Evolutionary conservation across 2,888 invertebrate species (phyloP).

Genomic region (Octonoba sinensis): DNA sequence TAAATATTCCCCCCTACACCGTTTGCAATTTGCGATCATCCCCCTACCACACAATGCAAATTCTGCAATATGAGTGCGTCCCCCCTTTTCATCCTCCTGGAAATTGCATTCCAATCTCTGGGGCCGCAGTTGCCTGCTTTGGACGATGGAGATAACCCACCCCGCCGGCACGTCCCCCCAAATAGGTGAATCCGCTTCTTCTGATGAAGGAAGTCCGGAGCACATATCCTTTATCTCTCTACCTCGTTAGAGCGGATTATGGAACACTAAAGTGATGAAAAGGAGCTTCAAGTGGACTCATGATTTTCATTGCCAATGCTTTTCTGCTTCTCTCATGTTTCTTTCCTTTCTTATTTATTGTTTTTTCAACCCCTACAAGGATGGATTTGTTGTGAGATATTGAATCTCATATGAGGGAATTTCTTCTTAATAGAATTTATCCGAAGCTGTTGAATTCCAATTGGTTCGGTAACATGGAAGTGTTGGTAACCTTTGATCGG

Average conservation of each 20-base stretch:
- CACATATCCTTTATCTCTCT: slow-evolving; percentile 39
- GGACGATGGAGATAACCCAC: slow-evolving; percentile 23
- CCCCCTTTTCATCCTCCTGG: slow-evolving; percentile 5
- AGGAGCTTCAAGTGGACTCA: slow-evolving; percentile 52
- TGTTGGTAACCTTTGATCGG: too few species aligned
- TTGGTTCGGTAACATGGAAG: too few species aligned
- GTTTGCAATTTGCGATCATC: too few species aligned
- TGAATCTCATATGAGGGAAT: too few species aligned
- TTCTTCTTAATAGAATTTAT: too few species aligned
- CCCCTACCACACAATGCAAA: too few species aligned
- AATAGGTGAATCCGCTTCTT: slow-evolving; percentile 48
- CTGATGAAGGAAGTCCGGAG: slow-evolving; percentile 29
- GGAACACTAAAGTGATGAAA: slow-evolving; percentile 59
- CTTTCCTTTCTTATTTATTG: slow-evolving; percentile 6
- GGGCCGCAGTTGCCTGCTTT: slow-evolving; percentile 11
- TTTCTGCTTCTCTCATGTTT: background rate
- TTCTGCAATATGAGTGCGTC: background rate
- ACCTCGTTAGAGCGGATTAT: slow-evolving; percentile 56
- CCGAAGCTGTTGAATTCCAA: too few species aligned
- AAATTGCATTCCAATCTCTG: slow-evolving; percentile 42
- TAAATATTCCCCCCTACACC: too few species aligned
- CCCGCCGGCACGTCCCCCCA: background rate
- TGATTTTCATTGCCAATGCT: slow-evolving; percentile 35
- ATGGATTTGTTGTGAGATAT: too few species aligned
- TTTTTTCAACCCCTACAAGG: slow-evolving; percentile 7